Evolutionary conservation across 2,888 invertebrate species (phyloP), one percentile per base, ranked within the genome.

Genomic region (Balanococcus diminutus): DNA sequence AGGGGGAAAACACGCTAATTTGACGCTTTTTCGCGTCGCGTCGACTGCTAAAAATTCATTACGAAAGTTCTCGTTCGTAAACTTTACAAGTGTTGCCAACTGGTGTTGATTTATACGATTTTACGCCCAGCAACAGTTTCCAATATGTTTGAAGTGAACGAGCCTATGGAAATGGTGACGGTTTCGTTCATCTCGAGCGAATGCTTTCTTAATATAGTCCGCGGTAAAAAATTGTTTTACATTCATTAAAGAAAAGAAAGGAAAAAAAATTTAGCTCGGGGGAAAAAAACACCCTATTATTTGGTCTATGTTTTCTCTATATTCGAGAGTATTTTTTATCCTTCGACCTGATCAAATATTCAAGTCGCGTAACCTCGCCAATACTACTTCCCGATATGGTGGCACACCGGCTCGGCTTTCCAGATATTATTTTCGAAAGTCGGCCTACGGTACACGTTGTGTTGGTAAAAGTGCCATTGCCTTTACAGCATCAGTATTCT

Each of bases 331-430:
- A 61, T 61, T 61, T 61, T 61, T 61, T 61, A 61, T 61, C 19
- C 61, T 61, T 61, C 61, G 61, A 61, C 6, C 84, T 84, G 72
- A 84, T 84, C 42, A 84, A 67, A 46, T 84, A 84, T 84, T 84
- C 84, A 84, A 14, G 42, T 72, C 84, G 36, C 67, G 84, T 84
- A 61, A 31, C 84, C 16, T 36, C 67, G 84, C 84, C 84, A 36
- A 84, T 84, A 84, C 84, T 75, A 84, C 84, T 84, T 84, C 84
- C 84, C 84, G 84, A 84, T 84, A 84, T 84, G 84, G 72, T 84
- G 84, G 72, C n/a, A 14, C n/a, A 46, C n/a, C 72, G n/a, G 56
- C 39, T 75, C 84, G 72, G 84, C 32, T 84, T 84, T 72, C 31
- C 67, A 75, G 84, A 84, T 84, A 84, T 84, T 84, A 84, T 84